Conservation (phyloP, 2,888 invertebrate genomes). For the Nowickia ferox region DNA sequence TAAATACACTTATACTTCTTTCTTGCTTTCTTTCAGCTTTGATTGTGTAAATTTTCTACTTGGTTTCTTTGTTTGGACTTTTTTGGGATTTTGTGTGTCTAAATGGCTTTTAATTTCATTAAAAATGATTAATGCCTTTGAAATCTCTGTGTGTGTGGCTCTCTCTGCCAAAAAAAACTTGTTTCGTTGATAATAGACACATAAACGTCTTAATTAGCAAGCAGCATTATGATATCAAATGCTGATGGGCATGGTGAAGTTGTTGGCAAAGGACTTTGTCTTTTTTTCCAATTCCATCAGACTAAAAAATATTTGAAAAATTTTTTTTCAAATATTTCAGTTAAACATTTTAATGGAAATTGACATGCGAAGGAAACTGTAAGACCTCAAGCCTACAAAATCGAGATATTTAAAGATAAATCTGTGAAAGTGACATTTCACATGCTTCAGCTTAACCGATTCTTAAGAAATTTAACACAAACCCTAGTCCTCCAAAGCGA, state of each 20-base stretch:
- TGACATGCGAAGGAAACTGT: too few relatives aligned
- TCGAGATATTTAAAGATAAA: too few relatives aligned
- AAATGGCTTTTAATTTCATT: slow-evolving; percentile 12
- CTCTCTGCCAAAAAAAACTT: background rate
- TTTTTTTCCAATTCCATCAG: background rate
- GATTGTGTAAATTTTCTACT: too few relatives aligned
- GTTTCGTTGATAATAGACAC: background rate
- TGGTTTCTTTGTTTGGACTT: background rate
- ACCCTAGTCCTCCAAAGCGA: too few relatives aligned
- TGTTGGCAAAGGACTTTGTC: background rate
- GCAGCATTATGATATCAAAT: background rate
- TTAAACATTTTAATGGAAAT: too few relatives aligned
- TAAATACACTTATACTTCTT: background rate
- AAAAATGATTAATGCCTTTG: slow-evolving; percentile 27
- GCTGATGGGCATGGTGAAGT: background rate
- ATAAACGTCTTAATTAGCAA: slow-evolving; percentile 35
- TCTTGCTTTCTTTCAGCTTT: too few relatives aligned
- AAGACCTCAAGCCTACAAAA: too few relatives aligned
- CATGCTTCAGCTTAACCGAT: too few relatives aligned
- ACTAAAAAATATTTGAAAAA: too few relatives aligned
- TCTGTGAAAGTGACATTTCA: too few relatives aligned
- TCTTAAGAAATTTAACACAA: too few relatives aligned
- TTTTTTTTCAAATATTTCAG: too few relatives aligned
- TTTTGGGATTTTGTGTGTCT: background rate
- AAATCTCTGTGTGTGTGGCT: slow-evolving; percentile 29